Percentiles rank a stretch among this genome's conserved stretches.
Conservation (phyloP, 1,140 invertebrate species). For the Lordiphosa collinella region DNA sequence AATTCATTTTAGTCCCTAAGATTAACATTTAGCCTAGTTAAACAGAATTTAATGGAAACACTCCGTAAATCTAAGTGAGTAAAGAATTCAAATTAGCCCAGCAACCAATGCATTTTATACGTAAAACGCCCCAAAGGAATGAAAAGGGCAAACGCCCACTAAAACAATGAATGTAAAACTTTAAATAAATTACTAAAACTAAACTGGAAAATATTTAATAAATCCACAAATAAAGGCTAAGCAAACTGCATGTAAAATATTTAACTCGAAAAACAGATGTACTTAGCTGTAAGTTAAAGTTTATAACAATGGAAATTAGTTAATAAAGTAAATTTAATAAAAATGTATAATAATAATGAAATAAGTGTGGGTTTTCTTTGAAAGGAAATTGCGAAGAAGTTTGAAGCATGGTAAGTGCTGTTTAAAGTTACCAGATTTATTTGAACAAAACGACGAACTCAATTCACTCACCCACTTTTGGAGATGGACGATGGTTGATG, state of each 20-base stretch:
- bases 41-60: slow-evolving; percentile 59
- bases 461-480: no score
- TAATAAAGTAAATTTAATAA: slow-evolving; percentile 71
- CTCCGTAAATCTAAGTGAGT: neutral
- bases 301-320: slow-evolving; percentile 47
- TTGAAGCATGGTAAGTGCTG: no score
- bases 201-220: slow-evolving; percentile 15
- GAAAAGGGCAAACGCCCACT: no score
- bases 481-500: no score
- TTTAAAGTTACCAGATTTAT: no score
- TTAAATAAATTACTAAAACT: slow-evolving; percentile 14
- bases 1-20: slow-evolving; percentile 60
- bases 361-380: neutral
- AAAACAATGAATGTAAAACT: slow-evolving; percentile 8
- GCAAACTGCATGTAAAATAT: slow-evolving; percentile 74
- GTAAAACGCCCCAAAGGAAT: slow-evolving; percentile 24
- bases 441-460: no score
- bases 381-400: neutral
- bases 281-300: slow-evolving; percentile 60
- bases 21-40: slow-evolving; percentile 48
- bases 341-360: slow-evolving; percentile 51
- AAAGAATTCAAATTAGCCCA: slow-evolving; percentile 64
- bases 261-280: slow-evolving; percentile 46
- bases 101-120: slow-evolving; percentile 68
- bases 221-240: slow-evolving; percentile 37